Evolutionary conservation across 1,140 invertebrate species (phyloP).

Genomic region (Apocrypta bakeri): DNA sequence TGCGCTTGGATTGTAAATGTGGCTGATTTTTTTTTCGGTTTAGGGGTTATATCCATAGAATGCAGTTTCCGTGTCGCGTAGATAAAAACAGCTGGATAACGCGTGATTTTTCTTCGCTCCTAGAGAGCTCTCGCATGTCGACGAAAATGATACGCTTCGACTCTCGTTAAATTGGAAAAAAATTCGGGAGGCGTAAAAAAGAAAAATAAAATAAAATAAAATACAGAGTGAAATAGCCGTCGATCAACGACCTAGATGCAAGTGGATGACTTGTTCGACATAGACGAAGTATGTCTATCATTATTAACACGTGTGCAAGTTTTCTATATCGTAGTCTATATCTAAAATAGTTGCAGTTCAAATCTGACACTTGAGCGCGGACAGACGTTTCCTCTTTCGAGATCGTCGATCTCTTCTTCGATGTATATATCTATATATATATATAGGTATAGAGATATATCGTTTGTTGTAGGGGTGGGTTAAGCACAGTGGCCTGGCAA

Average conservation of each 20-base stretch:
- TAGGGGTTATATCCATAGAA: too few relatives aligned
- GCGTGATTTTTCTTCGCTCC: not conserved
- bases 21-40: too few relatives aligned
- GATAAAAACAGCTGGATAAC: too few relatives aligned
- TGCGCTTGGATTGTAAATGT: too few relatives aligned
- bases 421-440: too few relatives aligned
- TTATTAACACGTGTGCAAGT: not conserved
- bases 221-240: not conserved
- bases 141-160: not conserved
- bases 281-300: not conserved
- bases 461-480: not conserved
- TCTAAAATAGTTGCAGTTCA: not conserved
- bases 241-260: not conserved
- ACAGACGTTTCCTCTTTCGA: slow-evolving; percentile 20
- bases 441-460: too few relatives aligned
- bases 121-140: not conserved
- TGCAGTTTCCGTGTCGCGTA: not conserved
- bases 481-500: not conserved
- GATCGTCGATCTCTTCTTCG: slow-evolving; percentile 16
- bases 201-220: not conserved
- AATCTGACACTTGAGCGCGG: slow-evolving; percentile 21
- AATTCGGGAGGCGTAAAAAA: not conserved
- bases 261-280: not conserved
- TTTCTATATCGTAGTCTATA: not conserved
- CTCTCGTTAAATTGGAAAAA: not conserved